These are phyloP conservation scores for Ceyx cyanopectus DNA, from an alignment of 2,113 vertebrate genomes.

Conservation along the genomic window DNA sequence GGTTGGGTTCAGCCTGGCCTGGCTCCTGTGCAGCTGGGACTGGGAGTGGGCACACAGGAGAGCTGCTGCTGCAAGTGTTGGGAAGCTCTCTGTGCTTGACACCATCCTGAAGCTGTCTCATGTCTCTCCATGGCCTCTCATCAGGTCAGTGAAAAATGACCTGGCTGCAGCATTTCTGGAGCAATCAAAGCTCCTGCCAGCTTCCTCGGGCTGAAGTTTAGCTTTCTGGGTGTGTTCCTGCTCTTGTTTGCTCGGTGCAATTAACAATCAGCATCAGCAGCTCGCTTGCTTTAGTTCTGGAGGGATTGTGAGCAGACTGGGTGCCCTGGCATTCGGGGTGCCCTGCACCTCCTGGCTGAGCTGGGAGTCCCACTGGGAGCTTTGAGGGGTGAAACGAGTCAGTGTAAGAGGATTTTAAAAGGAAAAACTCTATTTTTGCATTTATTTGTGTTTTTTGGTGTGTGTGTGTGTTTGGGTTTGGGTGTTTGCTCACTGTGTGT, in stretches of 20 bases:
- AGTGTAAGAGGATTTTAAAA: neutral
- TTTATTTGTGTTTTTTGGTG: no score
- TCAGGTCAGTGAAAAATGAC: neutral
- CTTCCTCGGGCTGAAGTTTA: constrained; percentile 44
- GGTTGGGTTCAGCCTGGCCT: neutral
- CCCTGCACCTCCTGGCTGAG: neutral
- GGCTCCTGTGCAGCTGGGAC: neutral
- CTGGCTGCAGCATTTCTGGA: neutral
- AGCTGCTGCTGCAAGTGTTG: neutral
- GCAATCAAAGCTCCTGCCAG: constrained; percentile 29
- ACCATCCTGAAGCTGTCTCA: neutral
- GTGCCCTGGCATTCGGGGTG: neutral
- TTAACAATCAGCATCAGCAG: neutral
- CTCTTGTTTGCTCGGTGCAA: constrained; percentile 11
- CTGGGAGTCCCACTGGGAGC: neutral
- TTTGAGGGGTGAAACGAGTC: neutral
- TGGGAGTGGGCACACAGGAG: neutral
- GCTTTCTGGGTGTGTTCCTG: constrained; percentile 38
- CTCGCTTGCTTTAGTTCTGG: neutral
- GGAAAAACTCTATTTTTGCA: neutral
- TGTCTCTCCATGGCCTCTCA: neutral
- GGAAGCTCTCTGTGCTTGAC: neutral
- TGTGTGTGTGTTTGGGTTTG: no score
- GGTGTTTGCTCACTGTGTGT: no score
- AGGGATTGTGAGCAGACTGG: neutral